Percentiles rank a stretch among this genome's conserved stretches.
phyloP scores from a whole-genome alignment of 2,797 vertebrate genomes.

The Labeo calbasu region DNA sequence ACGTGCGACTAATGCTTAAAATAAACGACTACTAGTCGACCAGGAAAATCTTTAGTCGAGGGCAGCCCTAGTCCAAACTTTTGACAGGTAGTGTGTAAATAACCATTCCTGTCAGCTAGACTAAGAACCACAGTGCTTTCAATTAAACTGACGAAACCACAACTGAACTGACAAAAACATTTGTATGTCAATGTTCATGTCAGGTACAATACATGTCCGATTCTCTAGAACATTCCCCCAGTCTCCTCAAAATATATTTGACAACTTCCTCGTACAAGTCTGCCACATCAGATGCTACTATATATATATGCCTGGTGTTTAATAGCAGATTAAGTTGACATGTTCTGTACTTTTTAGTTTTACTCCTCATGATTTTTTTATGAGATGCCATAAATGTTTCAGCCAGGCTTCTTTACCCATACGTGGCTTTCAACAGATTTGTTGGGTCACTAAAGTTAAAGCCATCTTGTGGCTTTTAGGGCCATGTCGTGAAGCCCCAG shows the following conservation, averaged over 20 bases:
- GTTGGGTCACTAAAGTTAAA: slow-evolving; percentile 69
- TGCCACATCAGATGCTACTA: slow-evolving; percentile 51
- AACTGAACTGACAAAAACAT: slow-evolving; percentile 9
- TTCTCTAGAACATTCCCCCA: slow-evolving; percentile 38
- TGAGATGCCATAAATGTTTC: slow-evolving; percentile 75
- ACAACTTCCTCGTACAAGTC: slow-evolving; percentile 54
- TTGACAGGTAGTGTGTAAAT: not conserved
- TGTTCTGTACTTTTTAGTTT: slow-evolving; percentile 65
- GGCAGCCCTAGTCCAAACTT: not conserved
- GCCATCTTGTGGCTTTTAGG: slow-evolving; percentile 13
- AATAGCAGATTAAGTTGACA: slow-evolving; percentile 64
- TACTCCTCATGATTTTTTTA: slow-evolving; percentile 75
- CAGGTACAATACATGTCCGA: slow-evolving; percentile 5
- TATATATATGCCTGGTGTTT: slow-evolving; percentile 52
- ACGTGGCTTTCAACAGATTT: slow-evolving; percentile 59
- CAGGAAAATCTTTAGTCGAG: too few species aligned
- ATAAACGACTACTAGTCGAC: too few species aligned
- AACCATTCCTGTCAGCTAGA: not conserved
- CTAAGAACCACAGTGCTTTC: not conserved
- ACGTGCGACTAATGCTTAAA: too few species aligned
- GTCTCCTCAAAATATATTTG: slow-evolving; percentile 63
- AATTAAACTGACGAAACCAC: slow-evolving; percentile 20
- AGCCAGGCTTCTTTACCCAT: slow-evolving; percentile 66
- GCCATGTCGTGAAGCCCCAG: not conserved
- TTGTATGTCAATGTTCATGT: slow-evolving; percentile 22